Evolutionary conservation across 2,113 vertebrate genomes (phyloP).

Genomic region (Corythaixoides concolor): DNA sequence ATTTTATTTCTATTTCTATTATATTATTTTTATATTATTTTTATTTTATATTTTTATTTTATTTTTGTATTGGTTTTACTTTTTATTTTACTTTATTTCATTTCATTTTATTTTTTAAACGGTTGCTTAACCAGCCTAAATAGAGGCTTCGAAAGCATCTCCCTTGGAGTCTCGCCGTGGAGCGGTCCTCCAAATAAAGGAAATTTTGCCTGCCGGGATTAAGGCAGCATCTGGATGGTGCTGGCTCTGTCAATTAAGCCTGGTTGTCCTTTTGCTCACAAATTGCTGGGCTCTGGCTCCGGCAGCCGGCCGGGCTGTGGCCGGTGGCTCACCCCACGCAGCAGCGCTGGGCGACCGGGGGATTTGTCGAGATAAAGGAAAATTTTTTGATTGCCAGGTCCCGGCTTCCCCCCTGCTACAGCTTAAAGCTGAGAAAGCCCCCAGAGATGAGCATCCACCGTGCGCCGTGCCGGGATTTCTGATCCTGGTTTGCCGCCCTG

Average conservation of each 20-base stretch:
- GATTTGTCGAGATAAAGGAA: neutral
- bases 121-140: neutral
- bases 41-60: neutral
- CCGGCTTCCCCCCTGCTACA: rapidly evolving
- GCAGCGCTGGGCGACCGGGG: neutral
- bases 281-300: neutral
- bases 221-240: neutral
- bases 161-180: neutral
- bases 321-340: neutral
- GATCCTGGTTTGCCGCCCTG: neutral
- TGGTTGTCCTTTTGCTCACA: neutral
- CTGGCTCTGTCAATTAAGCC: neutral
- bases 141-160: neutral
- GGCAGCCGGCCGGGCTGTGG: neutral
- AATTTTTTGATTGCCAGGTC: neutral
- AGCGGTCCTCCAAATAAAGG: neutral
- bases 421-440: neutral
- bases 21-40: neutral
- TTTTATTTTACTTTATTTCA: neutral
- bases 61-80: neutral
- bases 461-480: rapidly evolving
- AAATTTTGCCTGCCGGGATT: neutral
- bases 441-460: rapidly evolving
- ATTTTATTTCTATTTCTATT: too few relatives aligned
- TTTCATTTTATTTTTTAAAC: neutral